These are phyloP conservation scores for Andrena dorsata DNA, from an alignment of 2,888 invertebrate genomes.

Conservation along the genomic window DNA sequence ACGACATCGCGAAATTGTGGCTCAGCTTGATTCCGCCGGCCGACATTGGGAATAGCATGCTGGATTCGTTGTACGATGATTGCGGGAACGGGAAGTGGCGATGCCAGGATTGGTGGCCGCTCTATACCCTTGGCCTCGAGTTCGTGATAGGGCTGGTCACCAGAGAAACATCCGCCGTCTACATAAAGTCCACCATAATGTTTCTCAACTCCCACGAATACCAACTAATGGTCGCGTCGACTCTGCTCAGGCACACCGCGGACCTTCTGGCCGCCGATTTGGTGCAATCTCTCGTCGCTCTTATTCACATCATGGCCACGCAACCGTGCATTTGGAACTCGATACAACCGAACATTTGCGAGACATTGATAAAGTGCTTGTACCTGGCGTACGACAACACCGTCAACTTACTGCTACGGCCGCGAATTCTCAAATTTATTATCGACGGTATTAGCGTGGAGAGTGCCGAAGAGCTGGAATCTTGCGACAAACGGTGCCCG, in stretches of 20 bases:
- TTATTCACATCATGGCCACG: constrained; percentile 81
- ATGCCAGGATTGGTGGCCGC: constrained; percentile 83
- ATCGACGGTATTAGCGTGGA: constrained; percentile 84
- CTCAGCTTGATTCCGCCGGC: constrained; percentile 80
- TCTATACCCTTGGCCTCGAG: constrained; percentile 82
- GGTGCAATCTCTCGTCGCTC: constrained; percentile 82
- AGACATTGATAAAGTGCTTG: constrained; percentile 82
- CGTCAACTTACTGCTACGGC: constrained; percentile 81
- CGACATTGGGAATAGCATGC: constrained; percentile 80
- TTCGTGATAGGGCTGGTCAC: constrained; percentile 80
- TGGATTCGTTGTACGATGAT: constrained; percentile 81
- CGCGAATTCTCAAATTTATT: constrained; percentile 83
- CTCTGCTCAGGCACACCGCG: constrained; percentile 82
- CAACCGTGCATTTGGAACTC: constrained; percentile 79
- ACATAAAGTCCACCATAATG: constrained; percentile 74
- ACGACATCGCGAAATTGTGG: constrained; percentile 81
- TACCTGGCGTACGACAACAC: constrained; percentile 83
- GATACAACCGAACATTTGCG: constrained; percentile 78
- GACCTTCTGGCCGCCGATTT: constrained; percentile 82
- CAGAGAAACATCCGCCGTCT: constrained; percentile 72
- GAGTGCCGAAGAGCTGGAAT: constrained; percentile 83
- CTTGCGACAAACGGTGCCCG: constrained; percentile 81
- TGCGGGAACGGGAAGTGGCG: constrained; percentile 78
- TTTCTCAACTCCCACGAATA: constrained; percentile 82
- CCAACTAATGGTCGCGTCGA: constrained; percentile 80